Base-by-base conservation (phyloP, 2,797 vertebrate species). In the Enoplosus armatus region DNA sequence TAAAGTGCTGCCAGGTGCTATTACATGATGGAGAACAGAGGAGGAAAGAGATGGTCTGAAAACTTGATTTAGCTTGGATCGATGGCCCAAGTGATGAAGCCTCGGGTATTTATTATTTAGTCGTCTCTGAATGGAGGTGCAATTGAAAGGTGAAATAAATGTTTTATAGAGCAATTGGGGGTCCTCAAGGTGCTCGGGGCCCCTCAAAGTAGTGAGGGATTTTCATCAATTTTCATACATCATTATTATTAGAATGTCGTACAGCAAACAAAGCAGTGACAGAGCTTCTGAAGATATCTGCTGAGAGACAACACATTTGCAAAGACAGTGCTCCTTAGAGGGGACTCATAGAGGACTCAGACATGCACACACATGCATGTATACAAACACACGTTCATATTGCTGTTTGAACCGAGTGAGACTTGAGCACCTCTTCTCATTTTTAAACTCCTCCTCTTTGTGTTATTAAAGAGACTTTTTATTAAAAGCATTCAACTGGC, bases 31-130 rank as follows among this genome's bases (percentile, higher is more conserved):
- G 74, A 83, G 66, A 77, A 31, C 39, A 27, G 78, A 72, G 48
- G 45, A 33, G 59, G n/a, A 6, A 71, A 51, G 68, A 63, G 53
- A 62, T 5, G 15, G 35, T 68, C 72, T 60, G 55, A 72, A 85
- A 86, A 77, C 63, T 82, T 80, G 77, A 91, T 87, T 90, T 81
- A 78, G 64, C 55, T 5, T n/a, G 24, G 69, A 91, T 92, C 82
- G 39, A 89, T 91, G 68, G 43, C 76, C 73, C 62, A 55, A 73
- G 83, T 85, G 85, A 89, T 85, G 71, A 87, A 78, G 80, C 59
- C 43, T 20, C 6, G 5, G 11, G 47, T 79, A 90, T 92, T 87
- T 89, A 90, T 93, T 89, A 89, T 91, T 90, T 66, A 83, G 76
- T 79, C 56, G 5, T 75, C 58, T 84, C 67, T 63, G 35, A 70